Evolutionary conservation across 2,113 vertebrate genomes (phyloP), one percentile per base, ranked within the genome.

Genomic region (Tyrannus savana): DNA sequence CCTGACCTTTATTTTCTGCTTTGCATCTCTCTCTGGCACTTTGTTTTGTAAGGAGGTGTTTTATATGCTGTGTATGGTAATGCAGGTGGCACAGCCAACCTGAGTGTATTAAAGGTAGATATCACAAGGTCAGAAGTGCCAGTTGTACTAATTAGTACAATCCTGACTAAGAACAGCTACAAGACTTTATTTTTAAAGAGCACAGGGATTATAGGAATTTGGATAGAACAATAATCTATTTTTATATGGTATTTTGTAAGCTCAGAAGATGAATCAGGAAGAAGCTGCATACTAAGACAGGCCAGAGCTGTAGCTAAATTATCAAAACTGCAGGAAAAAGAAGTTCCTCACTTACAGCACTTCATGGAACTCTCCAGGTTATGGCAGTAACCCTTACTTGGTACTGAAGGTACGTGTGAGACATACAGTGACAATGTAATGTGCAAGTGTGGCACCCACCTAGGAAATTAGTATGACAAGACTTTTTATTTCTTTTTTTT

Each of bases 141-240:
- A 74, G 3, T 52, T 88, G 56, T 64, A 56, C 85, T 93, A 80
- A 88, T 93, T 94, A 90, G 68, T 72, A 56, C 87, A 86, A 87
- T 88, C 83, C 93, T 90, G 79, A 93, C 95, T 93, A 93, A 84
- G 90, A 87, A 90, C 88, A 81, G 92, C 80, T 88, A 56, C 85
- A 72, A 81, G 79, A 71, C 73, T 93, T 93, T 86, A 74, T 92
- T 94, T 94, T 80, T 96, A 93, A 94, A 75, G 85, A 95, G 87
- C 52, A 84, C 64, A 64, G 90, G 95, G 95, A 96, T 96, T 95
- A 96, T 80, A 64, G 93, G 64, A 91, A 77, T 96, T 94, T 80
- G 87, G 92, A 52, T 52, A 83, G 79, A 84, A 92, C 88, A 90
- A 90, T 94, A 73, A 88, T 88, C 95, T 94, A 95, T 94, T 95